Conservation (phyloP, 2,888 invertebrate species). For the Drosophila robusta region DNA sequence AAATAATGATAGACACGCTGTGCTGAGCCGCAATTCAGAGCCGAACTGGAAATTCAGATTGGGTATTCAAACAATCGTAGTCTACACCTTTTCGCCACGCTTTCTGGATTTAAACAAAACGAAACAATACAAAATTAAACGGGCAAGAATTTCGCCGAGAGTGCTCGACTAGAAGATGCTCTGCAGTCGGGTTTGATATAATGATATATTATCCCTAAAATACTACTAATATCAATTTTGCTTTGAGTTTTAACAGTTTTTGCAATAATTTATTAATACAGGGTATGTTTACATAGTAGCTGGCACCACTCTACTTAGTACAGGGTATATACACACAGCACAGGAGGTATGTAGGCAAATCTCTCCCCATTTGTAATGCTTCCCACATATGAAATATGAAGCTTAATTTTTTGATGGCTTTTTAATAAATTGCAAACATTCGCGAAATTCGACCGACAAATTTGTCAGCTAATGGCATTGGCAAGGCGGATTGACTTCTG, state of each 20-base stretch:
- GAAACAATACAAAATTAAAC: not conserved
- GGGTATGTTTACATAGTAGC: not conserved
- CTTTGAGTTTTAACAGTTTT: too few species aligned
- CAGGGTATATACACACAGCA: too few species aligned
- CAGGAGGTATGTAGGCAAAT: not conserved
- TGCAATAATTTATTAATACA: not conserved
- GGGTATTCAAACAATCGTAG: slow-evolving; percentile 2
- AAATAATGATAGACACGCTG: slow-evolving; percentile 65
- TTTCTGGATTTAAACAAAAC: slow-evolving; percentile 48
- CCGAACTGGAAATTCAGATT: slow-evolving; percentile 9
- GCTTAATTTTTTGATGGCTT: slow-evolving; percentile 45
- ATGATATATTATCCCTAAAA: too few species aligned
- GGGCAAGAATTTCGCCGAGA: too few species aligned
- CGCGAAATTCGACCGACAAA: slow-evolving; percentile 34
- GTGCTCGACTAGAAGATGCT: not conserved
- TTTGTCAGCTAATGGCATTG: slow-evolving; percentile 56
- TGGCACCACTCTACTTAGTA: too few species aligned
- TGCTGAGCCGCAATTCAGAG: slow-evolving; percentile 34
- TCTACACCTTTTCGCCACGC: slow-evolving; percentile 41
- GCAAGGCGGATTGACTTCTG: slow-evolving; percentile 42
- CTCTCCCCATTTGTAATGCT: slow-evolving; percentile 3
- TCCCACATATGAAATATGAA: slow-evolving; percentile 10
- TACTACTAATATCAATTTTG: too few species aligned
- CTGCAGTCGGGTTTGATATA: not conserved
- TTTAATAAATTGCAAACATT: slow-evolving; percentile 54